Evolutionary conservation across 1,140 invertebrate species (phyloP), one percentile per base, ranked within the genome.

Genomic region (Psix sp.): DNA sequence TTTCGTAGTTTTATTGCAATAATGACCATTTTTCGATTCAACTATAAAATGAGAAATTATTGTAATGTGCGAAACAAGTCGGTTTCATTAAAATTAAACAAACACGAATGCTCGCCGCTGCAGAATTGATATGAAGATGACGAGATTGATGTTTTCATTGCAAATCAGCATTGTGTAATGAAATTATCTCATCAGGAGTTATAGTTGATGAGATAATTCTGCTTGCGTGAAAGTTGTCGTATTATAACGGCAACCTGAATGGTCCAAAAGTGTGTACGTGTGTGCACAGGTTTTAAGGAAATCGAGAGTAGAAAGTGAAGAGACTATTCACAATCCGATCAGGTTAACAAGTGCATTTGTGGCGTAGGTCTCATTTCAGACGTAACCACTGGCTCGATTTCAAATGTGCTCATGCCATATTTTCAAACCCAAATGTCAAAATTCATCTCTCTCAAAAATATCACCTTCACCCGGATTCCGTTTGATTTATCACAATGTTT

Each of bases 301-400:
- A 74, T 63, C 24, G 46, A 46, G 63, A 68, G 60, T 75, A 75
- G 60, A 70, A 75, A 75, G 73, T 66, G 40, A 52, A 38, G 59
- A 63, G 45, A 45, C 45, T 43, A 67, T 57, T 56, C 29, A 29
- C 36, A 43, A 43, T 42, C 43, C 18, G 46, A 43, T 56, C 43
- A 40, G 59, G 21, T 31, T 45, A 39, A 54, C 39, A 54, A 29
- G 51, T 33, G 21, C 18, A 10, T n/a, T 9, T 26, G 13, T 36
- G 5, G 6, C 29, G 46, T 31, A 42, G 38, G 26, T 24, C 45
- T 51, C 29, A 14, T 20, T 33, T 16, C 43, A n/a, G 7, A 38
- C 4, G 20, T 20, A 15, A 20, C 10, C 15, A 24, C 17, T 36
- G 15, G 2, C 26, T 33, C 5, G 6, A 11, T 5, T 0, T 38